Conservation (phyloP, 2,113 vertebrate genomes). For the Gymnocephalus cernua region DNA sequence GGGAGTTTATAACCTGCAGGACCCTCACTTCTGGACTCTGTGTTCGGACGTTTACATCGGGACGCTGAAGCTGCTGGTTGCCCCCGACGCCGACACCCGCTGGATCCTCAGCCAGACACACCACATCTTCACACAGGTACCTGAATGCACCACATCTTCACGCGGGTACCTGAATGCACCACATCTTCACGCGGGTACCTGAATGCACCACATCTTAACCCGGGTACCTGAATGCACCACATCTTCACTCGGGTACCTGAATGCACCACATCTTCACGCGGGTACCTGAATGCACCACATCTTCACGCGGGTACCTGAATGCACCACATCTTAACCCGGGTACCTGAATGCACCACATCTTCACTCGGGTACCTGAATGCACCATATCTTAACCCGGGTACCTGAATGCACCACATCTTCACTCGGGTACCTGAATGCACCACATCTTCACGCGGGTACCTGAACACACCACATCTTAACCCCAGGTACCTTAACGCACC, state of each 20-base stretch:
- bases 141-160: constrained; percentile 79
- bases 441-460: too few relatives aligned
- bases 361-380: constrained; percentile 91
- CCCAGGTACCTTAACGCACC: too few relatives aligned
- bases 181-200: too few relatives aligned
- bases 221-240: not conserved
- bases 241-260: too few relatives aligned
- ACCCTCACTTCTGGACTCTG: constrained; percentile 99
- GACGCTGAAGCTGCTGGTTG: constrained; percentile 93
- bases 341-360: constrained; percentile 98
- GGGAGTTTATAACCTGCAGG: constrained; percentile 96
- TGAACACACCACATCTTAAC: constrained; percentile 3
- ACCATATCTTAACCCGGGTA: constrained; percentile 79
- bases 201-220: too few relatives aligned
- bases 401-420: not conserved
- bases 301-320: not conserved
- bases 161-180: not conserved
- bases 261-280: not conserved
- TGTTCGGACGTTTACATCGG: constrained; percentile 97
- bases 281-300: not conserved
- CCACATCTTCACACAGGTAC: constrained; percentile 98
- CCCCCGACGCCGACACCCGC: constrained; percentile 94
- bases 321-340: not conserved
- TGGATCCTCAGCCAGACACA: constrained; percentile 99
- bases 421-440: too few relatives aligned